Base-by-base conservation (phyloP, 2,888 invertebrate species). In the Tetropium fuscum region DNA sequence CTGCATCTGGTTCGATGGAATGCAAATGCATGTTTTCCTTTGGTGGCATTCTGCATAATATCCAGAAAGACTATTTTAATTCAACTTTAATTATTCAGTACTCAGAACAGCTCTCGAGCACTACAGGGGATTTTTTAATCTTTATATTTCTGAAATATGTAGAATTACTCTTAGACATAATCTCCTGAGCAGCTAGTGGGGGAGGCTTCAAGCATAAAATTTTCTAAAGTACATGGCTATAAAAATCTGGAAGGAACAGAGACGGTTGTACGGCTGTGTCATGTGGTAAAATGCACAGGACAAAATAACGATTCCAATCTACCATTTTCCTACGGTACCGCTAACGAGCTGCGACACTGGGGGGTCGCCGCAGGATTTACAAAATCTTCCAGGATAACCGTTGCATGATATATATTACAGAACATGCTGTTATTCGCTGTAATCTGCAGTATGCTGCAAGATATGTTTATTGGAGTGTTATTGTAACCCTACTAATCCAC, bases 251-350 rank as follows among this genome's bases (percentile, higher is more conserved):
- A n/a, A n/a, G n/a, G n/a, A 48, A 55, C 44, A 45, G 51, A 55
- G 60, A 51, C 15, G 27, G 38, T 18, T 16, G 34, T 30, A 55
- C 10, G n/a, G 48, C 25, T 16, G 41, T 11, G 34, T 36, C 11
- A 47, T 54, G 54, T 54, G 59, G 38, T 44, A 48, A 38, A 62
- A 55, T 54, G 58, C 58, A 62, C 25, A 49, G 32, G 53, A 57
- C 60, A 60, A 68, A 68, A 70, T 71, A 73, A 73, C 70, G 73
- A 73, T 64, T 68, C 71, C n/a, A n/a, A n/a, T n/a, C n/a, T n/a
- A n/a, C n/a, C n/a, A n/a, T n/a, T n/a, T n/a, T n/a, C n/a, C n/a
- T n/a, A n/a, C n/a, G n/a, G n/a, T n/a, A n/a, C n/a, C n/a, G n/a
- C n/a, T n/a, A n/a, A n/a, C n/a, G n/a, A n/a, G n/a, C n/a, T n/a